Evolutionary conservation across 2,797 vertebrate species (phyloP).

Genomic region (Poecilia picta): DNA sequence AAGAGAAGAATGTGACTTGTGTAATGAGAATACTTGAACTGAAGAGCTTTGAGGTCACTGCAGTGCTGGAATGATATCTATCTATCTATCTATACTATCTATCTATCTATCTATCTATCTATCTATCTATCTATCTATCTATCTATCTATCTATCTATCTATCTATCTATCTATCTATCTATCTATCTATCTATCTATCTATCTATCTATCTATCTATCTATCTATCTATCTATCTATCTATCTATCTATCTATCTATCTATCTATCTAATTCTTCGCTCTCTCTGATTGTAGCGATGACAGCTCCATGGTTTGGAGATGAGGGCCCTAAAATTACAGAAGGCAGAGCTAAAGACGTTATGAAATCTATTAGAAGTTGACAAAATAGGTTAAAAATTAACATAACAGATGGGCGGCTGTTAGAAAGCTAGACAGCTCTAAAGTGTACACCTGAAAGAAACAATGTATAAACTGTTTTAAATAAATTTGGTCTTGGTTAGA

Average conservation of each 20-base stretch:
- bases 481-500: slow-evolving; percentile 1
- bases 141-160: no score
- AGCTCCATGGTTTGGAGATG: background rate
- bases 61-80: background rate
- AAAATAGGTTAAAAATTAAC: background rate
- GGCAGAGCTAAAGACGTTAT: background rate
- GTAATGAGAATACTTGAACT: background rate
- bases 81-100: background rate
- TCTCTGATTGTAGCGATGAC: background rate
- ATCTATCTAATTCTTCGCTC: no score
- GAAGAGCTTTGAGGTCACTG: background rate
- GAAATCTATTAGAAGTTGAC: background rate
- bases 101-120: no score
- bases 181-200: no score
- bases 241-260: no score
- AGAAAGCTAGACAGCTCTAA: background rate
- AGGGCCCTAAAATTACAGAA: background rate
- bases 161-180: no score
- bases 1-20: background rate
- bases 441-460: background rate
- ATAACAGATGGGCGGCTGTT: background rate
- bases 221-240: no score
- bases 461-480: background rate
- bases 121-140: no score
- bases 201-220: no score